These are phyloP conservation scores for Fratercula arctica DNA, from an alignment of 2,797 vertebrate genomes.

Conservation along the genomic window DNA sequence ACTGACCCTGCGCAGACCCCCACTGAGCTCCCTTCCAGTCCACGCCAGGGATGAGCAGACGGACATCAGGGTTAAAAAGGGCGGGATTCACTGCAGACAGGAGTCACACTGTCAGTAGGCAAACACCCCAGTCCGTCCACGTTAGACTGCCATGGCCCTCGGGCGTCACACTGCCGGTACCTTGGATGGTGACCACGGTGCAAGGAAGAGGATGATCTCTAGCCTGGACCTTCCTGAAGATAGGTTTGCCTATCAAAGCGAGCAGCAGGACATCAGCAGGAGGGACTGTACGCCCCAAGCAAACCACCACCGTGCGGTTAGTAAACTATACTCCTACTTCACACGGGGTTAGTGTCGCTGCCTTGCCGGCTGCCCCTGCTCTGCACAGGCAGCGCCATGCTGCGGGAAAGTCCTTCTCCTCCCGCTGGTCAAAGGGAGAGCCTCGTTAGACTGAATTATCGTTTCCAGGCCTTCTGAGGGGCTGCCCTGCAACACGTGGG, in stretches of 20 bases:
- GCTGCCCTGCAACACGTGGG: accelerated
- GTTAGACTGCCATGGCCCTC: background rate
- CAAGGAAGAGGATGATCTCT: slow-evolving; percentile 84
- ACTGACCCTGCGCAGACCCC: background rate
- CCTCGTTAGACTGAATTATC: background rate
- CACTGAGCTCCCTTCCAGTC: background rate
- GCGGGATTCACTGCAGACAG: background rate
- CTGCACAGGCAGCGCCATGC: background rate
- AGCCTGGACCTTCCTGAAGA: slow-evolving; percentile 94
- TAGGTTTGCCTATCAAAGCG: slow-evolving; percentile 83
- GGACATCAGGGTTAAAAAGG: background rate
- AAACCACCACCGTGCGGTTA: slow-evolving; percentile 35
- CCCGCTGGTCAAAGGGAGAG: background rate
- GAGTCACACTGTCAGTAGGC: background rate
- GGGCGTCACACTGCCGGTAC: slow-evolving; percentile 64
- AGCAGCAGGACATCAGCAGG: slow-evolving; percentile 70
- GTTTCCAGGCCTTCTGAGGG: background rate
- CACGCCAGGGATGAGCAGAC: background rate
- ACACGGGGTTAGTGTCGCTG: slow-evolving; percentile 23
- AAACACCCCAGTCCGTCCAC: background rate
- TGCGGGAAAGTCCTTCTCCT: background rate
- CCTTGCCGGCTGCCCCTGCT: background rate
- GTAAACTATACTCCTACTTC: slow-evolving; percentile 15
- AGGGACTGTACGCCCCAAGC: background rate
- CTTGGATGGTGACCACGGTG: slow-evolving; percentile 85